Percentiles rank a stretch among this genome's conserved stretches.
phyloP scores from a whole-genome alignment of 2,888 invertebrate species.

The Tiliacea aurago region DNA sequence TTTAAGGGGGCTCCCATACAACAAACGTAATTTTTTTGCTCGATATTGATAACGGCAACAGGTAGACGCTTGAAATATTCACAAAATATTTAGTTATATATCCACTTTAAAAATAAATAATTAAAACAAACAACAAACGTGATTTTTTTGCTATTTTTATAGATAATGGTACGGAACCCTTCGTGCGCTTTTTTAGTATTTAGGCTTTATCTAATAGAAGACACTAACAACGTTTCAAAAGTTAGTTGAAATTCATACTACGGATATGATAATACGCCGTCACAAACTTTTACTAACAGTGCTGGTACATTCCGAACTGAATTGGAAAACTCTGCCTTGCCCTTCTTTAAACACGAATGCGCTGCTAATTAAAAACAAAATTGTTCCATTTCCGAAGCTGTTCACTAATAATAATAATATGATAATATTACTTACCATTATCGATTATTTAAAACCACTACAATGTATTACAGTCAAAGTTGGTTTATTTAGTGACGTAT shows the following conservation, averaged over 20 bases:
- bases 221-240: not conserved
- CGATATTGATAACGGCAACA: too few species aligned
- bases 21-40: too few species aligned
- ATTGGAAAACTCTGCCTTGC: not conserved
- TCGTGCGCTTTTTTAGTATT: not conserved
- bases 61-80: too few species aligned
- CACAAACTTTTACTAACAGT: not conserved
- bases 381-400: not conserved
- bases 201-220: not conserved
- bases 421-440: not conserved
- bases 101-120: too few species aligned
- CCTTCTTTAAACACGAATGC: not conserved
- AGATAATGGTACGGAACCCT: too few species aligned
- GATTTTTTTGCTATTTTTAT: too few species aligned
- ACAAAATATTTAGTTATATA: too few species aligned
- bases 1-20: too few species aligned
- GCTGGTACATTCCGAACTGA: not conserved
- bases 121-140: too few species aligned
- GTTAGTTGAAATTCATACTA: not conserved
- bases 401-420: not conserved
- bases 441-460: not conserved
- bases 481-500: conserved; percentile 14
- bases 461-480: not conserved
- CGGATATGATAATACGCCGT: not conserved
- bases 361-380: too few species aligned